phyloP scores from a whole-genome alignment of 2,797 vertebrate genomes.

The Epinephelus coioides region DNA sequence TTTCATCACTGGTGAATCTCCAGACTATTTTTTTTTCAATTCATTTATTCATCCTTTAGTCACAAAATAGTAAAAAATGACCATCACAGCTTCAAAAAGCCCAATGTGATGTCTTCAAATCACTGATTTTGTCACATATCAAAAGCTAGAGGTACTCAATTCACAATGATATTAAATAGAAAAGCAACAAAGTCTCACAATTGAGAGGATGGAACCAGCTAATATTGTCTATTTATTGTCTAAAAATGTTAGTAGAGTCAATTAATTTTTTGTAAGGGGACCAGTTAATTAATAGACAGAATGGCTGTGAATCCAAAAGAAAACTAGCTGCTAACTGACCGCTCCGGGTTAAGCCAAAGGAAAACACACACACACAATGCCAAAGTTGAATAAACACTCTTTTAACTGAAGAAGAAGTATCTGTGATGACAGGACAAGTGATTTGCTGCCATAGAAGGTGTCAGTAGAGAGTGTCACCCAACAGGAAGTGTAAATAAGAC shows the following conservation, averaged over 20 bases:
- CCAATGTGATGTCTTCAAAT: neutral
- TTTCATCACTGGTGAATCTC: neutral
- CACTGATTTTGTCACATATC: neutral
- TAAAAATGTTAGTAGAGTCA: neutral
- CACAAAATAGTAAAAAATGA: neutral
- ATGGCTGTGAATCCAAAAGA: slow-evolving; percentile 15
- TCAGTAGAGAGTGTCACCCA: slow-evolving; percentile 39
- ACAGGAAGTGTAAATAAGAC: slow-evolving; percentile 67
- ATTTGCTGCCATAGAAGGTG: slow-evolving; percentile 64
- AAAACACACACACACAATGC: slow-evolving; percentile 3
- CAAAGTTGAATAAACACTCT: slow-evolving; percentile 53
- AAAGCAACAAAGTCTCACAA: neutral
- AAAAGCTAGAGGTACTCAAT: neutral
- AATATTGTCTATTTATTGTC: neutral
- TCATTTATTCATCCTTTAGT: neutral
- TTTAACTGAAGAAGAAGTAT: slow-evolving; percentile 53
- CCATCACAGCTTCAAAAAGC: neutral
- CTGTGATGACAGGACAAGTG: slow-evolving; percentile 58
- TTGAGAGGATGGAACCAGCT: neutral
- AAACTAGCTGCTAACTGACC: slow-evolving; percentile 34
- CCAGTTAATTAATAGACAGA: neutral
- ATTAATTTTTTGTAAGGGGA: no score
- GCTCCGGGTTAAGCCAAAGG: neutral
- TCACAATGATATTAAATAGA: neutral
- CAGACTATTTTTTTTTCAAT: neutral